These are phyloP conservation scores for Atta texana DNA, from an alignment of 1,140 invertebrate species.

Conservation along the genomic window DNA sequence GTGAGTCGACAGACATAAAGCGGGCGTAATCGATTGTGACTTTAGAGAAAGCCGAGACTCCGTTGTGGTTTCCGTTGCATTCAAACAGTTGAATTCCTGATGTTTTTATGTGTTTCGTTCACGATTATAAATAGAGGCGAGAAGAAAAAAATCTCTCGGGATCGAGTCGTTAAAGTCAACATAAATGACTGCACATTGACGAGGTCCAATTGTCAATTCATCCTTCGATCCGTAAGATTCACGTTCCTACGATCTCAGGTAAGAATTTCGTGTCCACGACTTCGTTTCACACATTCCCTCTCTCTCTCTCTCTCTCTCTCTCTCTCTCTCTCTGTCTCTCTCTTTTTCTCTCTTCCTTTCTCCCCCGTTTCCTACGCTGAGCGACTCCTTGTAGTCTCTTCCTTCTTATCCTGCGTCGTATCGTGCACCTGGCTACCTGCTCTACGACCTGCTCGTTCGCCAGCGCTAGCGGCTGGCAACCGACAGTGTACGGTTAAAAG, in stretches of 20 bases:
- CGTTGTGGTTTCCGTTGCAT: slow-evolving; percentile 15
- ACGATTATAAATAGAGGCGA: background rate
- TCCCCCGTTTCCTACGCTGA: background rate
- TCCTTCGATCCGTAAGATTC: background rate
- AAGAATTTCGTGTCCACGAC: slow-evolving; percentile 61
- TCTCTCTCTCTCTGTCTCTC: background rate
- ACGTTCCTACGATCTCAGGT: slow-evolving; percentile 35
- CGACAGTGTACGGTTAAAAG: slow-evolving; percentile 65
- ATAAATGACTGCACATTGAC: background rate
- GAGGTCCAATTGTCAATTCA: slow-evolving; percentile 19
- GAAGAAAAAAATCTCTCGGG: background rate
- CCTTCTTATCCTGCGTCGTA: slow-evolving; percentile 68
- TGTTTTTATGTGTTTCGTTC: background rate
- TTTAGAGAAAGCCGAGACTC: slow-evolving; percentile 28
- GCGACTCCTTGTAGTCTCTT: slow-evolving; percentile 43
- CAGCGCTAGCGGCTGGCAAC: slow-evolving; percentile 65
- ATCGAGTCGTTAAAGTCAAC: background rate
- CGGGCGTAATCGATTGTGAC: slow-evolving; percentile 17
- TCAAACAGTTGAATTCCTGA: background rate
- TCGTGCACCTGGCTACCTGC: slow-evolving; percentile 82
- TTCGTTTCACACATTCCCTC: slow-evolving; percentile 61
- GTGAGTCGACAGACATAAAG: background rate
- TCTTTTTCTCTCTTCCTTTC: slow-evolving; percentile 17
- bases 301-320: slow-evolving; percentile 39
- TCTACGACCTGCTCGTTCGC: slow-evolving; percentile 58